Evolutionary conservation across 2,888 invertebrate genomes (phyloP), one percentile per base, ranked within the genome.

Genomic region (Tridacna crocea): DNA sequence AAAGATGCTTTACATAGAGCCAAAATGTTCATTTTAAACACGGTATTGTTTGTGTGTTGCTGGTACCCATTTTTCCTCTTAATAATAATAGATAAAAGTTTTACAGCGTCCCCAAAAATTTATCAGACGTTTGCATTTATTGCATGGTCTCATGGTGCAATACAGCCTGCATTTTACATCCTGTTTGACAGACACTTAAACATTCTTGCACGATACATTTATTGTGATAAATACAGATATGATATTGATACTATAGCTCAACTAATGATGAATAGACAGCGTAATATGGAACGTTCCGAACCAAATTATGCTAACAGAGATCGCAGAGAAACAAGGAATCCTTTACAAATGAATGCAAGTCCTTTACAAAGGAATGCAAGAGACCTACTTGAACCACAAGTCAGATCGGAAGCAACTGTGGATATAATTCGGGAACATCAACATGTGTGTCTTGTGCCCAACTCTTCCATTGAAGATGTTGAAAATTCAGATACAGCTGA

Each of bases 31-130:
- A 93, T 94, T 63, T 85, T 92, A 46, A 93, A 93, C 58, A 91
- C 92, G 6, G 87, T 90, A 15, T 87, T 92, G 19, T 94, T 93
- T 86, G 89, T 93, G 19, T 58, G 93, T 12, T 93, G 93, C 84
- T 94, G 94, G 94, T 94, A 94, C 80, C 94, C 94, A 3, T 89
- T 94, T 24, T 94, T 94, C 81, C 85, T 93, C 22, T 89, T 94
- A 48, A 93, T 93, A 17, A 75, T 94, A 24, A 89, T 93, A 47
- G 94, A 94, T 84, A 91, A 92, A 36, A 88, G 90, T 78, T 94
- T 93, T 86, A 87, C 86, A 47, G 92, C 92, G 51, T 93, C 93
- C 19, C 91, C 92, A 46, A 93, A 92, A 88, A 90, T 94, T 17
- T 94, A 94, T 89, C 93, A 93, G 84, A 90, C 93, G 27, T 91